Evolutionary conservation across 2,797 vertebrate genomes (phyloP).

Genomic region (Bradypodion pumilum): DNA sequence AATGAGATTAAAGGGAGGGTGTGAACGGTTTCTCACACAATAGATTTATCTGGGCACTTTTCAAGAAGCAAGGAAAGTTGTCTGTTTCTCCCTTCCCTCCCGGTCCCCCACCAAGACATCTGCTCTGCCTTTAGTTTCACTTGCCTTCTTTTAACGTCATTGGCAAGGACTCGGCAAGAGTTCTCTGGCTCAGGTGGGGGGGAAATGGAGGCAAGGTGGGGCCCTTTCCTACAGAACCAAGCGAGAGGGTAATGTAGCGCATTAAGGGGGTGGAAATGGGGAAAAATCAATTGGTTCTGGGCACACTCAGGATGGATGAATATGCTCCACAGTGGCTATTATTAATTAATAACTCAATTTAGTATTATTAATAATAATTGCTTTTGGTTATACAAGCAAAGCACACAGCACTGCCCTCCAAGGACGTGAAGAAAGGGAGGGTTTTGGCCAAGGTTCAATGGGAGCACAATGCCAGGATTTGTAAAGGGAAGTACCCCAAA

Average conservation of each 20-base stretch:
- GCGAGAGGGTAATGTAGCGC: not conserved
- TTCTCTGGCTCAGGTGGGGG: too few relatives aligned
- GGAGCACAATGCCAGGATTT: too few relatives aligned
- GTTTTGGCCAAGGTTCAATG: not conserved
- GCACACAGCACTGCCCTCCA: not conserved
- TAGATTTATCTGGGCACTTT: not conserved
- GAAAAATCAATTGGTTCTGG: not conserved
- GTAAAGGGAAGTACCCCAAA: not conserved
- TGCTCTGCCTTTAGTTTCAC: not conserved
- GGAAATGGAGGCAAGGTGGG: not conserved
- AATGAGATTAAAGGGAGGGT: not conserved
- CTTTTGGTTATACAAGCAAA: not conserved
- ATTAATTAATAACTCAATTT: slow-evolving; percentile 28
- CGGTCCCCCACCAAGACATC: not conserved
- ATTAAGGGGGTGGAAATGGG: not conserved
- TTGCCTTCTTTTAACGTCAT: rapidly evolving
- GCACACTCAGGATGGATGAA: not conserved
- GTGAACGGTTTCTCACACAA: not conserved
- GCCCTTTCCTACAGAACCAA: not conserved
- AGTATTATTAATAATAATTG: slow-evolving; percentile 18
- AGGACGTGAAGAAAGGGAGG: not conserved
- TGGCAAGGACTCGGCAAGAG: not conserved
- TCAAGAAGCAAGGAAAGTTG: not conserved
- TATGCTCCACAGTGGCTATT: not conserved
- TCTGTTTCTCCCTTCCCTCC: not conserved